A percentile compares a stretch with the other conserved stretches of the same genome.
phyloP scores from a whole-genome alignment of 2,113 vertebrate genomes.

The Pituophis catenifer region DNA sequence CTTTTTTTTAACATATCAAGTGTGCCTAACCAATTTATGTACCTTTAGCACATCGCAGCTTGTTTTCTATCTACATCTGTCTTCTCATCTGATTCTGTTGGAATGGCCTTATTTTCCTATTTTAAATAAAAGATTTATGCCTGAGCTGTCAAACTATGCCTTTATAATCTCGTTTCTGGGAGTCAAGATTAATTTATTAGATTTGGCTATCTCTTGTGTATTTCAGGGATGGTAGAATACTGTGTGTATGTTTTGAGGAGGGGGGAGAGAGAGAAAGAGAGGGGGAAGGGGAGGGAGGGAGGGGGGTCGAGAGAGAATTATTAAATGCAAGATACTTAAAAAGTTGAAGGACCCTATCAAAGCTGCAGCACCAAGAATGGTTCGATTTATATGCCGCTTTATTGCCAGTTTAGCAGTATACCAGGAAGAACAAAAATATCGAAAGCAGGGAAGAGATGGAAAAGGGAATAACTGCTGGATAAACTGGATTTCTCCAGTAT shows the following conservation, averaged over 20 bases:
- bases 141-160: conserved; percentile 69
- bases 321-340: conserved; percentile 33
- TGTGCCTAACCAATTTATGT: conserved; percentile 46
- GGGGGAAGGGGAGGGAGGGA: rapidly evolving
- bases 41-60: conserved; percentile 50
- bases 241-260: conserved; percentile 18
- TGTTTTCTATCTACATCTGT: conserved; percentile 70
- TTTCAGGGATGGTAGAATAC: conserved; percentile 50
- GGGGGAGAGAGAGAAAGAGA: no score
- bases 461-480: not conserved
- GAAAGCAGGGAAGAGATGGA: not conserved
- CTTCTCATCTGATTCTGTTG: conserved; percentile 69
- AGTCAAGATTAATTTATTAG: conserved; percentile 75
- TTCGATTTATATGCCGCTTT: no score
- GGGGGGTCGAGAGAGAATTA: conserved; percentile 28
- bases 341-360: conserved; percentile 26
- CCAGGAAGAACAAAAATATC: not conserved
- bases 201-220: conserved; percentile 64
- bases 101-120: conserved; percentile 68
- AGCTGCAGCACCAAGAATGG: not conserved
- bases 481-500: not conserved
- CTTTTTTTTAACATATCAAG: conserved; percentile 53
- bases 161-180: conserved; percentile 77
- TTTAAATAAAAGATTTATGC: conserved; percentile 80
- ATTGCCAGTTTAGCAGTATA: not conserved